Evolutionary conservation across 2,797 vertebrate species (phyloP), one percentile per base, ranked within the genome.

Genomic region (Heliangelus exortis): DNA sequence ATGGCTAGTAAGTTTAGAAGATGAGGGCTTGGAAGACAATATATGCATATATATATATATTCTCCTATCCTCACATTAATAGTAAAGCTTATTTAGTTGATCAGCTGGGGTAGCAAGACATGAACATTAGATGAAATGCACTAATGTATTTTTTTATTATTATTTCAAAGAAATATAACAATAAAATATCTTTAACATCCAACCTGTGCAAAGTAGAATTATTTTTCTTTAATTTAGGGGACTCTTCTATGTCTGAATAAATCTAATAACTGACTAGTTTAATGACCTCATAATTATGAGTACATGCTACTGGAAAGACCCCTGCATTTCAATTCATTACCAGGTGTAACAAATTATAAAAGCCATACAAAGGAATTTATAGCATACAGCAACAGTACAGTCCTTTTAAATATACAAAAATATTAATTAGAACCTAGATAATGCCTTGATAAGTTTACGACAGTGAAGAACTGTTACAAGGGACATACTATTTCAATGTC

Each of bases 351-450:
- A 63, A 63, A 63, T 63, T 62, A 50, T 47, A 69, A 82, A 67
- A 76, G 55, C 33, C 31, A 7, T 47, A 73, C 45, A 73, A 73
- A 68, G 61, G 55, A 83, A 63, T 68, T 87, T 23, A 58, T 85
- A 81, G 66, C 20, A 71, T 73, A 71, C 23, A 78, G 50, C 51
- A 83, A 90, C 43, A 67, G 15, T 59, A 63, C 34, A 78, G 73
- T 48, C 65, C 61, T 75, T 77, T 77, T 89, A 77, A 86, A 81
- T 28, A 87, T 77, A 66, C 48, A 80, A 75, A 92, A 89, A 76
- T 74, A 33, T 39, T 62, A 82, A 63, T 77, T 82, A 63, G 54
- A 72, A 50, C 82, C 43, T 90, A 87, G 33, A 74, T 66, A 78
- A 82, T 54, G 21, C 26, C 29, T 72, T 90, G 59, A 53, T 66